Conservation (phyloP, 2,113 vertebrate genomes). For the Ginglymostoma cirratum region DNA sequence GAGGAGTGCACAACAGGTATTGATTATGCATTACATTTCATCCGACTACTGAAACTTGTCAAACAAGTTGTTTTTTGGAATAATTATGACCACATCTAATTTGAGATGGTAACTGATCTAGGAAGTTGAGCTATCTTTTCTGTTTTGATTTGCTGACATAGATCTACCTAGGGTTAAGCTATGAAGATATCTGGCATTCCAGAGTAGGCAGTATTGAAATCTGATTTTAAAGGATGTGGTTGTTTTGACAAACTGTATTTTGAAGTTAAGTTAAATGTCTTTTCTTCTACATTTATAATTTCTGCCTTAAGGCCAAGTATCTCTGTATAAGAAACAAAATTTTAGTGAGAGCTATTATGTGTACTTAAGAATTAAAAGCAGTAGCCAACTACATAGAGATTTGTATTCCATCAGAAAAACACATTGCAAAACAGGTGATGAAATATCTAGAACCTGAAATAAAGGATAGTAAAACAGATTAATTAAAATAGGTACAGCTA, state of each 20-base stretch:
- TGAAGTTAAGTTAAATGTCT: neutral
- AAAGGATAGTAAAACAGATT: too few species aligned
- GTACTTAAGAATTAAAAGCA: neutral
- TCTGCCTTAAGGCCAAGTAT: neutral
- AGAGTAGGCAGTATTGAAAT: neutral
- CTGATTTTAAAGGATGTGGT: neutral
- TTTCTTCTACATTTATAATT: neutral
- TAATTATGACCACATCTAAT: neutral
- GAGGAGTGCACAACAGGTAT: slow-evolving; percentile 77
- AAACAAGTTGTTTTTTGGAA: neutral
- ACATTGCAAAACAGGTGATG: too few species aligned
- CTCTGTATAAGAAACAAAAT: neutral
- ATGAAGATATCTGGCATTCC: neutral
- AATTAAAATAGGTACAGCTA: too few species aligned
- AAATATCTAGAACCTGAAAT: too few species aligned
- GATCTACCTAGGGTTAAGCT: neutral
- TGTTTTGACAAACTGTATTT: neutral
- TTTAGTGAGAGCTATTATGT: neutral
- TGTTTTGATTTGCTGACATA: neutral
- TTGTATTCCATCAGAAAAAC: too few species aligned
- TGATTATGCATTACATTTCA: neutral
- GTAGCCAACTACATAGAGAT: too few species aligned
- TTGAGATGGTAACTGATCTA: neutral
- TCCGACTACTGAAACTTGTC: neutral
- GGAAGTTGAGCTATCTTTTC: neutral